Evolutionary conservation across 30 jellyfish, hydroid and myxozoan species (phyloP), one percentile per base, ranked within the genome.

Genomic region (Rhopilema esculentum): DNA sequence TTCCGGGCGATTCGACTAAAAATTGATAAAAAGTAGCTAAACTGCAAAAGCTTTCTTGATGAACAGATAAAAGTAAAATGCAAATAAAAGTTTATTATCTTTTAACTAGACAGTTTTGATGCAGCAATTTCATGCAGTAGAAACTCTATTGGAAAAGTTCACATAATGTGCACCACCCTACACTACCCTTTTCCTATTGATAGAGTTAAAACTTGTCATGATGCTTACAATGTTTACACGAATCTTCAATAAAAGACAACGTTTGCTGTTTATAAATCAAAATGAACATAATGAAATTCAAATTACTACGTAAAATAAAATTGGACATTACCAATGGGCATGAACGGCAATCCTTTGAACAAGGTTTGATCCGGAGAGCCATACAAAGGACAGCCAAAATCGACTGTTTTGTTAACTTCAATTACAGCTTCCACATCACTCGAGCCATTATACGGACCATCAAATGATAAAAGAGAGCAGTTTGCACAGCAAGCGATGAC

Each of bases 1-100:
- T 97, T 21, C 98, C 98, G 17, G 98, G 98, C 31, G 98, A 86
- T 85, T 94, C 98, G 27, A 94, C 98, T 94, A 31, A 20, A 68
- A 63, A 27, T 19, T 16, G 65, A 66, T 48, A 16, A 53, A n/a
- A 29, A 16, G 53, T 0, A 50, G n/a, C 50, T 50, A 7, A 51
- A 52, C 49, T 2, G 16, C 16, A 27, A 77, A 24, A 57, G 53
- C 25, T 8, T 20, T 6, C 16, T 26, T 18, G 83, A 16, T 16
- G 15, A 66, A 9, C 27, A 66, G 27, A 26, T 9, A 9, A 9
- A 66, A 66, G 16, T 9, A 66, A 16, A 9, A 66, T 66, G 22
- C 22, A 66, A 66, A 66, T 12, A 66, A 66, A 22, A 20, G 32
- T 15, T 12, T 26, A 9, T 66, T 66, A 66, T 22, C 22, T 66